Conservation (phyloP, 2,888 invertebrate genomes). For the Orthosia cruda region DNA sequence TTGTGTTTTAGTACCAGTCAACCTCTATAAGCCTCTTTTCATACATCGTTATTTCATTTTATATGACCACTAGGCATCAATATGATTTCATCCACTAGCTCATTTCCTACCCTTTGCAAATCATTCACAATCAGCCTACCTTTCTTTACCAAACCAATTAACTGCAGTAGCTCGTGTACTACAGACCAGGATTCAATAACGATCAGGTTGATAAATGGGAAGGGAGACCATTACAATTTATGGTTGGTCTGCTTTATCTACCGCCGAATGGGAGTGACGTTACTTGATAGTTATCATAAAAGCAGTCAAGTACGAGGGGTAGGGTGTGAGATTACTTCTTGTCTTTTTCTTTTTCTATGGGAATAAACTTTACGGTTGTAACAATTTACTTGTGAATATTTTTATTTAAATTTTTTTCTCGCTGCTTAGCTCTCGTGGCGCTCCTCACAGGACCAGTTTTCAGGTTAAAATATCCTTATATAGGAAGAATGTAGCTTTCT, state of each 20-base stretch:
- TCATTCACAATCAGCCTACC: conserved; percentile 22
- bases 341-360: background rate
- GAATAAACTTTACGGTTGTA: background rate
- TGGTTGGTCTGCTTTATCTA: conserved; percentile 83
- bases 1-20: too few species aligned
- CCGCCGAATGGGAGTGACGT: conserved; percentile 69
- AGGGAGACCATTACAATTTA: conserved; percentile 83
- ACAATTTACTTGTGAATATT: too few species aligned
- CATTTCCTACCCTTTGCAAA: background rate
- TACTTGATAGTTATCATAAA: conserved; percentile 76
- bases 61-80: background rate
- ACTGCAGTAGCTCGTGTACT: conserved; percentile 70
- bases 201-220: conserved; percentile 82
- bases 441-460: too few species aligned
- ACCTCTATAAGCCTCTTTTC: background rate
- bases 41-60: background rate
- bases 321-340: conserved; percentile 18
- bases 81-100: background rate
- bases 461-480: too few species aligned
- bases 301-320: conserved; percentile 43
- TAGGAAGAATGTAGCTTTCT: too few species aligned
- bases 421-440: too few species aligned
- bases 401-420: too few species aligned
- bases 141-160: conserved; percentile 34
- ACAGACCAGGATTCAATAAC: conserved; percentile 77